phyloP scores from a whole-genome alignment of 2,888 invertebrate genomes.

The Dolichopus griseipennis region DNA sequence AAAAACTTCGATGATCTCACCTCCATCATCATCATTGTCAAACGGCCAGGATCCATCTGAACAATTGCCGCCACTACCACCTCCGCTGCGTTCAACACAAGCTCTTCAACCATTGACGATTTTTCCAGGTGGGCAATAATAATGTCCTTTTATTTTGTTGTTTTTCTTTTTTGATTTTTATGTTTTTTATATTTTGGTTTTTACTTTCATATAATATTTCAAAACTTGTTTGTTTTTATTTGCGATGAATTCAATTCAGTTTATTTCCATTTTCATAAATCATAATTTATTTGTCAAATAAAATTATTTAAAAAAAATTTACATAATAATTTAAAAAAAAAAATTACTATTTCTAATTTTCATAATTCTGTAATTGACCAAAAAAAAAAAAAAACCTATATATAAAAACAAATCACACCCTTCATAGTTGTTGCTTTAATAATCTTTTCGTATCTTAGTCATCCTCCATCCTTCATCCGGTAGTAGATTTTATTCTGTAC shows the following conservation, averaged over 20 bases:
- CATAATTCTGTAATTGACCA: not conserved
- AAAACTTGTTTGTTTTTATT: too few species aligned
- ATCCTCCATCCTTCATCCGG: not conserved
- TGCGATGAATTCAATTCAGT: too few species aligned
- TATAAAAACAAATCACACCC: not conserved
- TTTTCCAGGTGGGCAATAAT: constrained; percentile 40
- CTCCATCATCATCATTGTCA: constrained; percentile 45
- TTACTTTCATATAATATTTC: too few species aligned
- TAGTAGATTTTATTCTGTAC: not conserved
- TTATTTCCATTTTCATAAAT: too few species aligned
- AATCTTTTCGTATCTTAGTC: not conserved
- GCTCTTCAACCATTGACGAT: constrained; percentile 44
- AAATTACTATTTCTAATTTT: not conserved
- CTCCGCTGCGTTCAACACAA: constrained; percentile 46
- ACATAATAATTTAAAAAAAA: not conserved
- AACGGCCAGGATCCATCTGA: constrained; percentile 45
- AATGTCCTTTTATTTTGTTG: constrained; percentile 12
- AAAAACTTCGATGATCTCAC: constrained; percentile 46
- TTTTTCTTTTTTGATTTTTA: constrained; percentile 14
- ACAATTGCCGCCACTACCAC: constrained; percentile 45
- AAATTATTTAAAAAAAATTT: not conserved
- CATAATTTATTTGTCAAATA: not conserved
- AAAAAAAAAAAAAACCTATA: not conserved
- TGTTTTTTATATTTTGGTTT: constrained; percentile 9
- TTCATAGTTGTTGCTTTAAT: not conserved